Base-by-base conservation (phyloP, 2,113 vertebrate species). In the Toxotes chatareus region DNA sequence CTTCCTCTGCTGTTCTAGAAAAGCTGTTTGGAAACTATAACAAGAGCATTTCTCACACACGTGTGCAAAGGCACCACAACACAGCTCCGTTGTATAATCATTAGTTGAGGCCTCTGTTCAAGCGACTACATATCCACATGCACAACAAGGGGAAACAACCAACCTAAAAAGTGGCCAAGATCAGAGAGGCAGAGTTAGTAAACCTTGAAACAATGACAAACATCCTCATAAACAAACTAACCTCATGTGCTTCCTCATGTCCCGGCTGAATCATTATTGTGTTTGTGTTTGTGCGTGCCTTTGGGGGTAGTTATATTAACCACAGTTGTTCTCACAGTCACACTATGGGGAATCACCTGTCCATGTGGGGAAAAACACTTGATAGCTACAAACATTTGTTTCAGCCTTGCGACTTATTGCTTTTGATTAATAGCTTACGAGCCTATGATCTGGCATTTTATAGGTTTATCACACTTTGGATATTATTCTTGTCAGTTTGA, bases 11-110 rank as follows among this genome's bases (percentile, higher is more conserved):
- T 60, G 11, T 68, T 86, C 40, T 57, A 61, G 17, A 71, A 42
- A 73, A 66, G 55, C 63, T 73, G 23, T 73, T 56, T 76, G 71
- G 67, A 76, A 90, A 71, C 51, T 83, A n/a, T 51, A 70, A 78
- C 27, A 21, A 68, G 46, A 65, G 46, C 10, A 38, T 55, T 76
- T 79, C 64, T 70, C 67, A 66, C 57, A 57, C 67, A 66, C 51
- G 51, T 61, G 36, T 23, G 16, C 57, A 57, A 7, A 27, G 16
- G 34, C 51, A 32, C 13, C 61, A 70, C 57, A 60, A 49, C 44
- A 2, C 65, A 11, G 34, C 57, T 72, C 44, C 69, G 73, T 79
- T 77, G 67, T 84, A 56, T 44, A 76, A 79, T 71, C 63, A 71
- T 56, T 38, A 56, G 63, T 9, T 9, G 46, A 51, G 53, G 73